Evolutionary conservation across 2,113 vertebrate species (phyloP), one percentile per base, ranked within the genome.

Genomic region (Tachuris rubrigastra): DNA sequence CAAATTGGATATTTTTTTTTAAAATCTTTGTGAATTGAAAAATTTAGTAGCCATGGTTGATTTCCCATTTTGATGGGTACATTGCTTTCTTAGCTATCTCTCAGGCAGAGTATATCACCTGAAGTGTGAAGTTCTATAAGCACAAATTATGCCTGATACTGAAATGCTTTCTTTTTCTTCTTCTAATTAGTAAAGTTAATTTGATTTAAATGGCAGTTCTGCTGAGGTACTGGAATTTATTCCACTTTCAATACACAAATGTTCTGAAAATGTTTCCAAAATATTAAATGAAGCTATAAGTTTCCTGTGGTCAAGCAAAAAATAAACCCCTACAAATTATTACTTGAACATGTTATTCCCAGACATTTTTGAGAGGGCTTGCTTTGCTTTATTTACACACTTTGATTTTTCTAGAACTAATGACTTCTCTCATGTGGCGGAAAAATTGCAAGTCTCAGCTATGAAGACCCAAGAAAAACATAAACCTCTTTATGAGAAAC

Each of bases 171-270:
- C n/a, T 80, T 96, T 87, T 97, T 86, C 81, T 24, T 17, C 72
- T 75, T 74, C 92, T 97, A 98, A 98, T 97, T 97, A 96, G 96
- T 97, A 97, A 96, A 93, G 92, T 97, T 98, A 98, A 97, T 97
- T 97, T 98, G 97, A 97, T 97, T 97, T 97, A 98, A 98, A 97
- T 93, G 96, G 88, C 92, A 96, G 86, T 96, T 97, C 75, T 98
- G 92, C 94, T 96, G 88, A 91, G 96, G 76, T 56, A 79, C 85
- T 95, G 68, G 52, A 94, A 97, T 95, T 97, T 97, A 97, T 98
- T 97, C 96, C 2, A 2, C 92, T 96, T 91, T 93, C 73, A 97
- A 94, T 83, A 94, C 88, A 90, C 7, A 28, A 97, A 90, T 14
- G 31, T 87, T 91, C 93, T 96, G 90, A 97, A 97, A 95, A 84